These are phyloP conservation scores for Acrobasis consociella DNA, from an alignment of 2,888 invertebrate species.

Conservation along the genomic window DNA sequence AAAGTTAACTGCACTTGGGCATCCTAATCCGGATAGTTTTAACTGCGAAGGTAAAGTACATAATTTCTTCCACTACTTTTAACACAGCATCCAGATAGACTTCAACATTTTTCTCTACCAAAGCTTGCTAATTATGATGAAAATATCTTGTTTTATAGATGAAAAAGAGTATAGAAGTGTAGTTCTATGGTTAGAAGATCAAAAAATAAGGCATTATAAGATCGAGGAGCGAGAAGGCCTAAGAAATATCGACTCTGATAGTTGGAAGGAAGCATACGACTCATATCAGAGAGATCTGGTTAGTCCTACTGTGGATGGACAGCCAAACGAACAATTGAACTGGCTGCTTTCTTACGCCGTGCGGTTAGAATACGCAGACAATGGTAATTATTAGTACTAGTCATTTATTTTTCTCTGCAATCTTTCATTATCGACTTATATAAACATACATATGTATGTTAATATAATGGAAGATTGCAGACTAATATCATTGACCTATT, in stretches of 20 bases:
- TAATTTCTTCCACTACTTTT: conserved; percentile 15
- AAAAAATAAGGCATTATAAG: conserved; percentile 94
- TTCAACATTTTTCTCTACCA: neutral
- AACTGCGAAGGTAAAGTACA: conserved; percentile 85
- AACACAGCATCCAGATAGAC: neutral
- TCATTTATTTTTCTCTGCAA: neutral
- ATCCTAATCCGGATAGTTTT: conserved; percentile 87
- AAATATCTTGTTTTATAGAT: conserved; percentile 83
- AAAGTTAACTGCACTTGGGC: conserved; percentile 90
- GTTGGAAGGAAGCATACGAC: conserved; percentile 88
- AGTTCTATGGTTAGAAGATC: conserved; percentile 96
- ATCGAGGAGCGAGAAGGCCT: conserved; percentile 90
- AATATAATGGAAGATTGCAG: no score
- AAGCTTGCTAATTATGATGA: neutral
- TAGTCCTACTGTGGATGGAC: conserved; percentile 85
- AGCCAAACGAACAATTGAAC: conserved; percentile 87
- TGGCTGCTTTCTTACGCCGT: conserved; percentile 94
- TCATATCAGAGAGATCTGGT: conserved; percentile 89
- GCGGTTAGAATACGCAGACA: conserved; percentile 91
- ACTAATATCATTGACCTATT: no score
- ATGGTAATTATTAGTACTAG: conserved; percentile 74
- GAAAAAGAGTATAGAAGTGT: conserved; percentile 90
- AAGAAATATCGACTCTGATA: conserved; percentile 85
- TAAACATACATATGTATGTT: no score
- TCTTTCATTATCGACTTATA: no score